A percentile compares a stretch with the other conserved stretches of the same genome.
phyloP scores from a whole-genome alignment of 2,113 vertebrate genomes.

The Indicator indicator region DNA sequence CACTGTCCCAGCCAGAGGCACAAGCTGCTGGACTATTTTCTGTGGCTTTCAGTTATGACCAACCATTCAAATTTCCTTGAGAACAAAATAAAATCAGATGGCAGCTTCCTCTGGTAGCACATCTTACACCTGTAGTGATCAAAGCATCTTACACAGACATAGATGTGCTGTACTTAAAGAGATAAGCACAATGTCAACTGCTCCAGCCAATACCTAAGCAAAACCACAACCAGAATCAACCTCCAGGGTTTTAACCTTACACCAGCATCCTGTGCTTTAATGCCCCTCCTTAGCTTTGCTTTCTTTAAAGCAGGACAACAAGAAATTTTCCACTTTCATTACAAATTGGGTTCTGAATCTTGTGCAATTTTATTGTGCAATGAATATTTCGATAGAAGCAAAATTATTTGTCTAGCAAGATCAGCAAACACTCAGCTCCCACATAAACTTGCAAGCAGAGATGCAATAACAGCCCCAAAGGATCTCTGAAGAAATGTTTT shows the following conservation, averaged over 20 bases:
- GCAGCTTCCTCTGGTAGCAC: background rate
- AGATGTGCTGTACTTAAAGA: background rate
- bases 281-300: background rate
- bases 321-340: background rate
- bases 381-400: background rate
- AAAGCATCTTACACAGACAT: background rate
- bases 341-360: background rate
- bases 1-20: background rate
- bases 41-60: background rate
- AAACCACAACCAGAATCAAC: background rate
- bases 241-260: background rate
- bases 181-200: background rate
- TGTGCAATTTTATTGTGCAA: background rate
- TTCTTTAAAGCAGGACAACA: background rate
- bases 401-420: background rate
- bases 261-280: background rate
- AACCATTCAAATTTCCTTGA: background rate
- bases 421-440: background rate
- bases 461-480: background rate
- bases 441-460: background rate
- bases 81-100: background rate
- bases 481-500: background rate
- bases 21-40: background rate
- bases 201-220: background rate
- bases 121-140: background rate